Percentiles rank a stretch among this genome's conserved stretches.
Evolutionary conservation across 2,888 invertebrate species (phyloP).

Genomic region (Drosophila parthenogenetica): DNA sequence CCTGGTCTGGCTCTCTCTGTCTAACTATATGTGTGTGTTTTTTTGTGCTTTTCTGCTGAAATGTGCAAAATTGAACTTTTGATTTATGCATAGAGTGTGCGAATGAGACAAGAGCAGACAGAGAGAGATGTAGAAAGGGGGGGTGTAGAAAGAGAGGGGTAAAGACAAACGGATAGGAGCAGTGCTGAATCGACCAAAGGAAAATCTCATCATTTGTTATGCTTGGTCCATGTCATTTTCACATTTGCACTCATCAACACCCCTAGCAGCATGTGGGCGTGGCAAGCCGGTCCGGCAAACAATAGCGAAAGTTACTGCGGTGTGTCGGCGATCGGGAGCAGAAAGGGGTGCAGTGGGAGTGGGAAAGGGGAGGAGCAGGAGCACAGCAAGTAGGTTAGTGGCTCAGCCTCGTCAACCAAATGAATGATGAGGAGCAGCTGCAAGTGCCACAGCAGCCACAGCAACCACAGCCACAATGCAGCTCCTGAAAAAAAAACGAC

Average conservation of each 20-base stretch:
- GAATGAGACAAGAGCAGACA: neutral
- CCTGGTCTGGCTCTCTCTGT: neutral
- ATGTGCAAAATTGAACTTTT: conserved; percentile 71
- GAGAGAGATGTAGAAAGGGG: neutral
- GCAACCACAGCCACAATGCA: conserved; percentile 16
- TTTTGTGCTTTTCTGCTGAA: conserved; percentile 44
- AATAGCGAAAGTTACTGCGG: conserved; percentile 40
- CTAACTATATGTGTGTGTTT: conserved; percentile 13
- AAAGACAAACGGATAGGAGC: no score
- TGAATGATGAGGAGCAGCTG: conserved; percentile 74
- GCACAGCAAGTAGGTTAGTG: conserved; percentile 76
- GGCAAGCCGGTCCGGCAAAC: conserved; percentile 59
- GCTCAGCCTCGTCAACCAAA: conserved; percentile 74
- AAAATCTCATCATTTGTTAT: conserved; percentile 68
- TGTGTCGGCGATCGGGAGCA: no score
- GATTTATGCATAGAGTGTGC: conserved; percentile 67
- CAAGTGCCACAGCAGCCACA: conserved; percentile 28
- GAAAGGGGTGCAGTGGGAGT: no score
- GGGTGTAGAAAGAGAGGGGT: neutral
- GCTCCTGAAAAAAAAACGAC: conserved; percentile 34
- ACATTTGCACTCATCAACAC: conserved; percentile 74
- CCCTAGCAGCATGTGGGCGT: conserved; percentile 60
- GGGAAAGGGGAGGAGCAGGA: neutral
- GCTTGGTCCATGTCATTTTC: conserved; percentile 65
- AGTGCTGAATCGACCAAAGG: conserved; percentile 23